Base-by-base conservation (phyloP, 2,797 vertebrate genomes). In the Hoplostethus atlanticus region DNA sequence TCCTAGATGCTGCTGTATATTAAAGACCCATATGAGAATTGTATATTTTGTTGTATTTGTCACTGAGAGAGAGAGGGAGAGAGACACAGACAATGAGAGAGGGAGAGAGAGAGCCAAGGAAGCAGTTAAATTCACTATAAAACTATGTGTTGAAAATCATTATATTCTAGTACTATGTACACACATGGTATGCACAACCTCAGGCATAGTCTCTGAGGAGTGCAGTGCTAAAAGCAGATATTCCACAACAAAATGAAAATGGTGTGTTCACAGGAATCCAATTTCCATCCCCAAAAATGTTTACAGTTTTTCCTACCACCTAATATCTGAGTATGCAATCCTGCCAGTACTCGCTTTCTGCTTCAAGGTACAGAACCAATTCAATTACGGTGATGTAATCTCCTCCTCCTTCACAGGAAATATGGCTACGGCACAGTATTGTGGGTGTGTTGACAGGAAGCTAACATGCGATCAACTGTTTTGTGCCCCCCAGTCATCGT, bases 401-500 rank as follows among this genome's bases (percentile, higher is more conserved):
- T 60, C 2, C 2, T 11, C 16, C n/a, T 36, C 54, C 44, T 0
- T 46, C 7, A 31, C 40, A 70, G 62, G 15, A 40, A 31, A 53
- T 6, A 1, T 16, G 58, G 62, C 38, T 11, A 25, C 34, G 5
- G 11, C 4, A 54, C 3, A 68, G 55, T 61, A 1, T 28, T 3
- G 3, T 59, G 1, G 7, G 16, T 55, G 36, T 63, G 25, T 44
- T 1, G 0, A 31, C 65, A 57, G 16, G 17, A 3, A 1, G 64
- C 36, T 81, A 59, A 83, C 21, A n/a, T 11, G 3, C 1, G 2
- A n/a, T 15, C 62, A 5, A 74, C 38, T 56, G 0, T 3, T 79
- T 31, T 69, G 6, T 61, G 44, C 28, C 61, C 11, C 28, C 1
- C 76, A 99, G 98, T 96, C 54, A 98, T 99, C n/a, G 96, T 99